Evolutionary conservation across 2,797 vertebrate species (phyloP), one percentile per base, ranked within the genome.

Genomic region (Falco concolor): DNA sequence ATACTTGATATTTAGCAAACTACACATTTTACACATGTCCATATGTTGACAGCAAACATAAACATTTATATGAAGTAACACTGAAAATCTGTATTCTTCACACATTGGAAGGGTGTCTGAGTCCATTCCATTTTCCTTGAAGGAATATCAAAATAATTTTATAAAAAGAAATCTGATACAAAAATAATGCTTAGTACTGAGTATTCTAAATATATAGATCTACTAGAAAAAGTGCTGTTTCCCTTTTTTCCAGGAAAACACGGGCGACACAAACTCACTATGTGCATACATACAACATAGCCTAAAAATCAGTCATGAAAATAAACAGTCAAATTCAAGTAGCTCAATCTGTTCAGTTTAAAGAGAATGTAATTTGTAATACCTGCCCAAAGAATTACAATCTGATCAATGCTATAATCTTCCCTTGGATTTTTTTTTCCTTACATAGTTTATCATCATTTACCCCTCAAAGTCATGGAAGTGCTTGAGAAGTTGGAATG

Each of bases 41-140:
- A 42, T 89, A 92, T 88, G 57, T 88, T 90, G 93, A 91, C 90
- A 91, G 34, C 49, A 92, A 89, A 91, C 68, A 87, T 54, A 95
- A 93, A 91, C 73, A 65, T 86, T 93, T 93, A 38, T 36, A 20
- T 65, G 38, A 81, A 81, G 61, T 78, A 88, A 75, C 85, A 78
- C 38, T 73, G 76, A 69, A 90, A 88, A 88, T 95, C 76, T 90
- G 80, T 69, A 22, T 86, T 75, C 74, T 81, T 94, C 90, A 88
- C 80, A 75, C 54, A 42, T 81, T 77, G 34, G 30, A 64, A 91
- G 56, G 36, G 56, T 80, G 53, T 95, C 72, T 80, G 64, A 83
- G 56, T 88, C 86, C 50, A 47, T 95, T 76, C 50, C 79, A 6
- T 84, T 81, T 91, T 84, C 70, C 80, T 40, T 59, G 65, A 88